These are phyloP conservation scores for Brachymystax lenok DNA, from an alignment of 2,797 vertebrate genomes.

Conservation along the genomic window DNA sequence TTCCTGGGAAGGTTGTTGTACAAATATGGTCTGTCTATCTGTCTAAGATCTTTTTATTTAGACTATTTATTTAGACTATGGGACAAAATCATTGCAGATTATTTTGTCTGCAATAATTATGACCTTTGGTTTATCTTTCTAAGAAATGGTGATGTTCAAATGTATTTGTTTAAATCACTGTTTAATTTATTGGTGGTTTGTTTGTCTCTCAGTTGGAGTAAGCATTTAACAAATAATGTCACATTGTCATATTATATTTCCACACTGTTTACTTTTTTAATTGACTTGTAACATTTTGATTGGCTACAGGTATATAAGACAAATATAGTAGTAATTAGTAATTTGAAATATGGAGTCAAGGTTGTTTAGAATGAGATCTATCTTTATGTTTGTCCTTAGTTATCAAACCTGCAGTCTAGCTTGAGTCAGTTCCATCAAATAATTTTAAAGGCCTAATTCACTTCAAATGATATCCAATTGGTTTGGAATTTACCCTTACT, in stretches of 20 bases:
- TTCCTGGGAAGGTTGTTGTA: conserved; percentile 31
- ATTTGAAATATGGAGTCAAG: not conserved
- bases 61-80: conserved; percentile 33
- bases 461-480: not conserved
- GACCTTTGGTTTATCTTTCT: conserved; percentile 1
- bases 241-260: not conserved
- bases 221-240: not conserved
- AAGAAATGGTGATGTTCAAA: not conserved
- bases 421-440: not conserved
- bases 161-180: not conserved
- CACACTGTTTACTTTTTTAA: not conserved
- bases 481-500: not conserved
- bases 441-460: not conserved
- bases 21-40: conserved; percentile 30
- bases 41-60: conserved; percentile 11
- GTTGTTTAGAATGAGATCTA: not conserved
- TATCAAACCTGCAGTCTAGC: not conserved
- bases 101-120: not conserved
- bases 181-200: not conserved
- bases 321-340: not conserved
- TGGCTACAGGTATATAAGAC: not conserved
- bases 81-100: not conserved
- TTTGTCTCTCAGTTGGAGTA: not conserved
- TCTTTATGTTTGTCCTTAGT: not conserved
- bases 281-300: not conserved